Evolutionary conservation across 2,113 vertebrate species (phyloP), one percentile per base, ranked within the genome.

Genomic region (Entelurus aequoreus): DNA sequence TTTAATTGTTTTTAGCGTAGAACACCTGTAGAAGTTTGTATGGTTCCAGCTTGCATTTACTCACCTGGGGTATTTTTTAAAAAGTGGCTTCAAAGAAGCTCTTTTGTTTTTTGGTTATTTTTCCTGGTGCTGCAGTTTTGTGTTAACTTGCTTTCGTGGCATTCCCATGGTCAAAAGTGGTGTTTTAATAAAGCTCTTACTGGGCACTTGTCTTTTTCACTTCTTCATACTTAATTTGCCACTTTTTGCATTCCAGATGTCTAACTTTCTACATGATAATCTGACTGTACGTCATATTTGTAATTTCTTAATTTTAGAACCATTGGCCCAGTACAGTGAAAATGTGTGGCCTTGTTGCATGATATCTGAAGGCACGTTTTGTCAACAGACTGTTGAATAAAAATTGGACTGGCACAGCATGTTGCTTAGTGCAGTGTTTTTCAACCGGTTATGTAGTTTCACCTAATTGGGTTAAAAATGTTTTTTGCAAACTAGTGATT

Each of bases 21-120:
- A 77, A 75, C 61, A 76, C 71, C 57, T 82, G 77, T 81, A 77
- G 56, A 63, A 67, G 49, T 66, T 84, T 77, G 81, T 84, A 76
- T 78, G 77, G 78, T 80, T 66, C 63, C 15, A 69, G 81, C 83
- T 87, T 84, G 77, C 81, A 83, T 87, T 82, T 88, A 86, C 87
- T 91, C 86, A 87, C 83, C 83, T 81, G 86, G 83, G 86, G 77
- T 86, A 77, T 87, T 86, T 87, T 80, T 84, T 82, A 75, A 59
- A 75, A 81, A 87, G 76, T 91, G 89, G 89, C 90, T 91, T 91
- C 90, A 91, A 60, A 90, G 90, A 91, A 91, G 90, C 89, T 88
- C 70, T 66, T 80, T 74, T 68, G 77, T 66, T 68, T 68, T 48
- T 67, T 75, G 63, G 52, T 5, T 47, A 59, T 74, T 14, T 76